Base-by-base conservation (phyloP, 2,888 invertebrate genomes). In the Spatulosminthurus flaviceps region DNA sequence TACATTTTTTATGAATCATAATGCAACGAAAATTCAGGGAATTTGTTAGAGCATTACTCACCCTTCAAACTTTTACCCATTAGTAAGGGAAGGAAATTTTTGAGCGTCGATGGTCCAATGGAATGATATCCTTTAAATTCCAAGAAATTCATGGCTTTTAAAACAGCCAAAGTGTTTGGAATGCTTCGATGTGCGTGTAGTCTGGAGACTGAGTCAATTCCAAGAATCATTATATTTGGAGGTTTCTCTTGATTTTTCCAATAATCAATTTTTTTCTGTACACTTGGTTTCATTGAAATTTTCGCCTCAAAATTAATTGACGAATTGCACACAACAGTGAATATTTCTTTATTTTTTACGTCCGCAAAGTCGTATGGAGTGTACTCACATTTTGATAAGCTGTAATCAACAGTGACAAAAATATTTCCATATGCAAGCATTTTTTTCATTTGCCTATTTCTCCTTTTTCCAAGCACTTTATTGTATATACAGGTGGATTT, bases 141-240 rank as follows among this genome's bases (percentile, higher is more conserved):
- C 69, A 93, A 88, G 90, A 93, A 94, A 78, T 90, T 91, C 79
- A 91, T 91, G 22, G 91, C 90, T 24, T 28, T 43, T 60, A 96
- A 88, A 86, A 91, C 92, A n/a, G 89, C 88, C 0, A 90, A 89
- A 0, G 94, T 94, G 86, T 90, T 89, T 0, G 92, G 92, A 92
- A 95, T 92, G 19, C 93, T 92, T 75, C 94, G 90, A 26, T 91
- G 89, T 71, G 94, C 90, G 86, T 95, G 94, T 43, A 93, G 88
- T 78, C 95, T 88, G 0, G 96, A 95, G 85, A 96, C 92, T 69
- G 94, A 94, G 86, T 96, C 95, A 85, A 96, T 92, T 51, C 95
- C 96, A 26, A 96, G 87, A 86, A 95, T 89, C 28, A 80, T 26
- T 21, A 80, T 43, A 41, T 61, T 80, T 24, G 66, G 61, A 13